Evolutionary conservation across 1,140 invertebrate species (phyloP).

Genomic region (Caenorhabditis latens): DNA sequence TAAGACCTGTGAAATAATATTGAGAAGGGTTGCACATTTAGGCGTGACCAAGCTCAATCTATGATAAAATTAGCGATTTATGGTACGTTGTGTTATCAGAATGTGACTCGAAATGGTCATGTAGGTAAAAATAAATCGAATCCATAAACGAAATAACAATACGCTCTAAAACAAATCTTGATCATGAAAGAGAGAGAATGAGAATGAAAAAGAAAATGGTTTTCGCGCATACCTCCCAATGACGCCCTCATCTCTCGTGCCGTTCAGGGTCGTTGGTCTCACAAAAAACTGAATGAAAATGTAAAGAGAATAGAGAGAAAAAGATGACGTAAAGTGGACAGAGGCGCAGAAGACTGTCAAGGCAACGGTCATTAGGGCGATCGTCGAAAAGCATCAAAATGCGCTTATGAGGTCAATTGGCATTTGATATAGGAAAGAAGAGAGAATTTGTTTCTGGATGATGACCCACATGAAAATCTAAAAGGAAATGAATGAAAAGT

Average conservation of each 20-base stretch:
- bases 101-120: neutral
- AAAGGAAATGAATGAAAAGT: constrained; percentile 1
- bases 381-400: constrained; percentile 35
- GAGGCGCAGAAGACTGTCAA: constrained; percentile 14
- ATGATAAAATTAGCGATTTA: too few relatives aligned
- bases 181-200: constrained; percentile 9
- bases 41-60: too few relatives aligned
- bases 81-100: too few relatives aligned
- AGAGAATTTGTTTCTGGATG: neutral
- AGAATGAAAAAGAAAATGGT: constrained; percentile 27
- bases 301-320: constrained; percentile 1
- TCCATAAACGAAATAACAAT: constrained; percentile 15
- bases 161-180: constrained; percentile 11
- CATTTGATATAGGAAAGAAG: neutral
- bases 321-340: constrained; percentile 29
- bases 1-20: too few relatives aligned
- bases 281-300: neutral
- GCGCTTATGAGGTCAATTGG: constrained; percentile 54
- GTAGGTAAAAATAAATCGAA: neutral
- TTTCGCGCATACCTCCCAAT: constrained; percentile 25
- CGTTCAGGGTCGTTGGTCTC: constrained; percentile 52
- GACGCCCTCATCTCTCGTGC: neutral
- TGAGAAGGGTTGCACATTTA: too few relatives aligned
- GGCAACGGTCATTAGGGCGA: constrained; percentile 34
- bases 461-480: constrained; percentile 25